These are phyloP conservation scores for Gymnocheta viridis DNA, from an alignment of 2,888 invertebrate species.

Conservation along the genomic window DNA sequence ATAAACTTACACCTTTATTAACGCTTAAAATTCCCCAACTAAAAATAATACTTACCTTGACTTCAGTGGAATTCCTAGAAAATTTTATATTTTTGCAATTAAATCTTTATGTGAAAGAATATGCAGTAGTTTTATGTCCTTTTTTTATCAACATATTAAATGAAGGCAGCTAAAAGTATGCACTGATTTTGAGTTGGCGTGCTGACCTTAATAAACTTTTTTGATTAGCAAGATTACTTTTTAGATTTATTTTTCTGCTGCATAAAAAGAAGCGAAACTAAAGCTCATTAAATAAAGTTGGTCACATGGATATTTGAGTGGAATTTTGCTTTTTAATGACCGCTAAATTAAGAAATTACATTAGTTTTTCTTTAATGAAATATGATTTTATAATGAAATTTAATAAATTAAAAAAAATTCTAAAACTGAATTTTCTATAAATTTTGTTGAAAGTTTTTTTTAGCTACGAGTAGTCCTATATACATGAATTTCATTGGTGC, in stretches of 20 bases:
- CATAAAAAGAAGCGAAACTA: constrained; percentile 7
- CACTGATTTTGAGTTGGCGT: constrained; percentile 47
- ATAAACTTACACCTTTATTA: neutral
- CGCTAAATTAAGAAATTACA: neutral
- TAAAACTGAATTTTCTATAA: too few species aligned
- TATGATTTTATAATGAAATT: too few species aligned
- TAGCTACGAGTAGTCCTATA: too few species aligned
- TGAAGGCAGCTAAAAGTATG: constrained; percentile 16
- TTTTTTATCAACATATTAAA: neutral
- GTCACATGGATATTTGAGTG: neutral
- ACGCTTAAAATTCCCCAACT: too few species aligned
- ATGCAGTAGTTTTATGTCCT: too few species aligned
- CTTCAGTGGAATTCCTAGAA: too few species aligned
- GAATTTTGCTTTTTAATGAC: neutral
- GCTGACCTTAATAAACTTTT: constrained; percentile 53
- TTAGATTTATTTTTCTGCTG: neutral
- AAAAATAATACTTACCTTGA: too few species aligned
- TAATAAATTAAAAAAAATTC: too few species aligned
- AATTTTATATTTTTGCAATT: neutral
- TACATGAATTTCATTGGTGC: too few species aligned
- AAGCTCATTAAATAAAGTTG: constrained; percentile 16
- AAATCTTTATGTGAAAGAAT: neutral
- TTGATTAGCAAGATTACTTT: neutral
- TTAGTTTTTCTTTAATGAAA: too few species aligned
- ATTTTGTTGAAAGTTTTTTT: too few species aligned